Percentiles rank a stretch among this genome's conserved stretches.
Evolutionary conservation across 2,113 vertebrate species (phyloP).

Genomic region (Chamaea fasciata): DNA sequence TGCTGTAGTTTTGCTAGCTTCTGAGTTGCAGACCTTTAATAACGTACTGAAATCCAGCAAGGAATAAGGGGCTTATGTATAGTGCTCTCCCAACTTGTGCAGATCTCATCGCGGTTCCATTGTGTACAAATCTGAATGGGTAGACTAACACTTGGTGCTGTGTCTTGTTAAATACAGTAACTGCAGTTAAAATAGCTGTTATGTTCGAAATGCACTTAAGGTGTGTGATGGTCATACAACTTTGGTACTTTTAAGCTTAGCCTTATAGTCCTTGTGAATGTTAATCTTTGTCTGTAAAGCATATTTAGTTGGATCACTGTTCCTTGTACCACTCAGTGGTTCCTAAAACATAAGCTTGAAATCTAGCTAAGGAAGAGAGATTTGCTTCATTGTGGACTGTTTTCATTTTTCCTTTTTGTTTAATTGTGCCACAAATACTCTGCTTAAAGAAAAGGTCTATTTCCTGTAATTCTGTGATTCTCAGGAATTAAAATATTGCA

Average conservation of each 20-base stretch:
- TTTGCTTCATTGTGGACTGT: not conserved
- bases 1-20: not conserved
- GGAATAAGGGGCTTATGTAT: not conserved
- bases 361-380: not conserved
- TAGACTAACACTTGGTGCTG: not conserved
- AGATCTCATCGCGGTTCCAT: rapidly evolving
- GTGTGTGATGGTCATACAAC: not conserved
- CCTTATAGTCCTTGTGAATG: not conserved
- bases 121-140: not conserved
- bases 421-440: not conserved
- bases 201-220: not conserved
- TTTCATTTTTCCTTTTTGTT: not conserved
- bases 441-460: not conserved
- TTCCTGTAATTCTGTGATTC: not conserved
- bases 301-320: not conserved
- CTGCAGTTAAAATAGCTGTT: not conserved
- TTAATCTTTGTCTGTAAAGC: not conserved
- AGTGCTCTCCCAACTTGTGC: not conserved
- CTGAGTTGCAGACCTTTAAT: not conserved
- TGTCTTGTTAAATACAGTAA: not conserved
- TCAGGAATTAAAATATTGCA: not conserved
- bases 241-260: not conserved
- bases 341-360: not conserved
- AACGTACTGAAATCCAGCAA: not conserved
- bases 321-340: not conserved